Evolutionary conservation across 2,113 vertebrate species (phyloP).

Genomic region (Narcine bancroftii): DNA sequence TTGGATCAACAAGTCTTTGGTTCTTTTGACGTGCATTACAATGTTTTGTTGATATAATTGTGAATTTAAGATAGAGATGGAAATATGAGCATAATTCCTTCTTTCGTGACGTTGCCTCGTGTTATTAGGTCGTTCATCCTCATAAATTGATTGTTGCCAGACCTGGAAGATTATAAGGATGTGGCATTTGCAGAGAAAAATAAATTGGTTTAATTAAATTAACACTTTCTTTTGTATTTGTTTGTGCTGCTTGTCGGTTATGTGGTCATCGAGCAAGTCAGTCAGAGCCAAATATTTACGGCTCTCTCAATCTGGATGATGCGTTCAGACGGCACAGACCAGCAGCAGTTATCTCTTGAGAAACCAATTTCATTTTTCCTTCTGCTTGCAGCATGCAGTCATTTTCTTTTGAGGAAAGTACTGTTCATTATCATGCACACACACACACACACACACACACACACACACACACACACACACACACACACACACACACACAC

Average conservation of each 20-base stretch:
- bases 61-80: too few relatives aligned
- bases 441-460: too few relatives aligned
- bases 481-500: too few relatives aligned
- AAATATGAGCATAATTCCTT: neutral
- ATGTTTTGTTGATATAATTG: neutral
- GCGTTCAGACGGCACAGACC: neutral
- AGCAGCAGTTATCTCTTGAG: neutral
- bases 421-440: neutral
- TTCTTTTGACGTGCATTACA: too few relatives aligned
- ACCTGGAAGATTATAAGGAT: neutral
- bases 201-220: neutral
- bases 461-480: too few relatives aligned
- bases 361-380: neutral
- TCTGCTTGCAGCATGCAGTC: neutral
- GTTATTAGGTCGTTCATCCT: neutral
- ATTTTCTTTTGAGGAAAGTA: neutral
- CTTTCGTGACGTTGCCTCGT: neutral
- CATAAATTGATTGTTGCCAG: neutral
- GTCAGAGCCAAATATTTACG: neutral
- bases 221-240: neutral
- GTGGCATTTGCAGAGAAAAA: neutral
- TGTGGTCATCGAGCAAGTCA: too few relatives aligned
- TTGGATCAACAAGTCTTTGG: too few relatives aligned
- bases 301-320: too few relatives aligned
- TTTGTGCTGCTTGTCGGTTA: neutral